Conservation (phyloP, 2,113 vertebrate genomes). For the Planiliza haematocheilus region DNA sequence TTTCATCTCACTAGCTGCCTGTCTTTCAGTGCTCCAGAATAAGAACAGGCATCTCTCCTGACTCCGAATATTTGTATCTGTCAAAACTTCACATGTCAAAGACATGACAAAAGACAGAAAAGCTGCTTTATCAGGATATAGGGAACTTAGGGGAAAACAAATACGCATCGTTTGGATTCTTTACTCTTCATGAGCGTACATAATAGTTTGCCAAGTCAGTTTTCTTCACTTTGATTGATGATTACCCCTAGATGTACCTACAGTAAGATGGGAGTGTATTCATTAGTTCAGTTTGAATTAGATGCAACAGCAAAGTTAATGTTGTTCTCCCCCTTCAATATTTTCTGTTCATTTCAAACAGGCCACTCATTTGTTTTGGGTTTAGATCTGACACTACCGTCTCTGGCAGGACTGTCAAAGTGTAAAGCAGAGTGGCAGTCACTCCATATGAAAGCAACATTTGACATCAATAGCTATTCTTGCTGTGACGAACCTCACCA, state of each 20-base stretch:
- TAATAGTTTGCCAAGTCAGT: too few species aligned
- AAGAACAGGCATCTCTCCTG: constrained; percentile 57
- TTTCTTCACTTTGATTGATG: neutral
- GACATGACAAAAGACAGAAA: constrained; percentile 22
- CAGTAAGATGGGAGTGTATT: too few species aligned
- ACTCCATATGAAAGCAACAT: neutral
- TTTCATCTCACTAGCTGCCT: constrained; percentile 55
- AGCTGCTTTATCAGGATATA: constrained; percentile 16
- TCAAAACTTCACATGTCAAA: constrained; percentile 58
- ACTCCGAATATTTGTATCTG: constrained; percentile 65
- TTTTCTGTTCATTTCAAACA: neutral
- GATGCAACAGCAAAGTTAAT: neutral
- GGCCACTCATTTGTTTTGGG: neutral
- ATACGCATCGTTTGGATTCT: neutral
- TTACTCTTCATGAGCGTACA: neutral
- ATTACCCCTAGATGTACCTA: too few species aligned
- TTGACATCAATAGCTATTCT: constrained; percentile 19
- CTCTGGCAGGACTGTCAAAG: constrained; percentile 1
- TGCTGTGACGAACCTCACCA: constrained; percentile 11
- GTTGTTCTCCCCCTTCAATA: neutral
- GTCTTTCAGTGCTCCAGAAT: constrained; percentile 48
- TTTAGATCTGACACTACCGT: neutral
- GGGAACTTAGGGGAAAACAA: neutral
- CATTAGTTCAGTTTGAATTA: too few species aligned
- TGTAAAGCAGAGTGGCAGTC: constrained; percentile 20